phyloP scores from a whole-genome alignment of 2,888 invertebrate species.

The Rutpela maculata region DNA sequence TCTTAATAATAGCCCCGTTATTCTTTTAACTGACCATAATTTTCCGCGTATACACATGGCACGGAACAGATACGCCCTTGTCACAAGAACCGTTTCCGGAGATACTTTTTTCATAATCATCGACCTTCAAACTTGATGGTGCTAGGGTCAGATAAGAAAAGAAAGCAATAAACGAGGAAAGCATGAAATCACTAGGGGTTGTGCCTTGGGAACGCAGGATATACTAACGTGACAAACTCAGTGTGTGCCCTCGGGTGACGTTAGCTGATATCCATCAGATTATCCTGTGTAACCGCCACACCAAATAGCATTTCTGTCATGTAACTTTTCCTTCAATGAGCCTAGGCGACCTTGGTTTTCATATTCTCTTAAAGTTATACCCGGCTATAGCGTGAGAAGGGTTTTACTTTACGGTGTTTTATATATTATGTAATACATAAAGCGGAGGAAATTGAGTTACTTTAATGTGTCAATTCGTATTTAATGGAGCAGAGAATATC shows the following conservation, averaged over 20 bases:
- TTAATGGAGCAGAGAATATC: not conserved
- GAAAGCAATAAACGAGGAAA: constrained; percentile 45
- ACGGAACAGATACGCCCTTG: not conserved
- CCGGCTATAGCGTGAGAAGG: constrained; percentile 1
- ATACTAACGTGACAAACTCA: constrained; percentile 42
- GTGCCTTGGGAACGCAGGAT: constrained; percentile 41
- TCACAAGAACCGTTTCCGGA: constrained; percentile 3
- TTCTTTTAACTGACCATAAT: not conserved
- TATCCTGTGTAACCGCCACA: constrained; percentile 45
- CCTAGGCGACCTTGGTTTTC: constrained; percentile 34
- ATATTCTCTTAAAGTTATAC: constrained; percentile 13
- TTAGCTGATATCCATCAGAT: constrained; percentile 48
- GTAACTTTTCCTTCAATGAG: constrained; percentile 41
- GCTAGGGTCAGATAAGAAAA: constrained; percentile 42
- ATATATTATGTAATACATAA: not conserved
- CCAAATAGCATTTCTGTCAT: constrained; percentile 45
- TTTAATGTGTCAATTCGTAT: not conserved
- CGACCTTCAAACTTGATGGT: constrained; percentile 26
- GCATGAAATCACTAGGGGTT: constrained; percentile 45
- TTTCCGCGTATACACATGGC: not conserved
- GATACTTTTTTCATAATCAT: constrained; percentile 24
- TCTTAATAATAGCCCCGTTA: no score
- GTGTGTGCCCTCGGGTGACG: constrained; percentile 41
- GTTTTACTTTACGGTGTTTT: not conserved
- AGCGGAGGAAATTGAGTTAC: constrained; percentile 4